A percentile compares a stretch with the other conserved stretches of the same genome.
These are phyloP conservation scores for Centropus unirufus DNA, from an alignment of 2,113 vertebrate species.

Conservation along the genomic window DNA sequence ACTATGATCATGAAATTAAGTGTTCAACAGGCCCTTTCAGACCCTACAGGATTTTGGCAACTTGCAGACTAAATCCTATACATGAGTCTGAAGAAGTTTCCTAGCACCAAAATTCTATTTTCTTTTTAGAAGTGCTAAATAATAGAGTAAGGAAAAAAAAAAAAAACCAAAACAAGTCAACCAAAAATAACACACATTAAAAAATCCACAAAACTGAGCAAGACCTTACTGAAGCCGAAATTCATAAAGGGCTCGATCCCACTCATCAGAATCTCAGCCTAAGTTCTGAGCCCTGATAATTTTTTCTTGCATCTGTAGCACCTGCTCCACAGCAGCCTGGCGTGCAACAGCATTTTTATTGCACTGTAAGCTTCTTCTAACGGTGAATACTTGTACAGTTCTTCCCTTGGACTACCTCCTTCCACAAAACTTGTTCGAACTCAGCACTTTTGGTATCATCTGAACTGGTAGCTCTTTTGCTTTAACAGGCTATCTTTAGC, in stretches of 20 bases:
- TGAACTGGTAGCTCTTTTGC: background rate
- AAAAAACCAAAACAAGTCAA: background rate
- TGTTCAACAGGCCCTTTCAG: background rate
- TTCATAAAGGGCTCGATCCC: background rate
- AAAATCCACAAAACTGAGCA: background rate
- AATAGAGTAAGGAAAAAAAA: background rate
- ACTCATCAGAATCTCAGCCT: background rate
- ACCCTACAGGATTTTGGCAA: background rate
- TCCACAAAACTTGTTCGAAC: background rate
- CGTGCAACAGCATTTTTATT: background rate
- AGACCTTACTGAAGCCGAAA: background rate
- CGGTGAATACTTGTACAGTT: background rate
- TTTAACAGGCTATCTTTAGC: background rate
- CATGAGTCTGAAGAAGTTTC: background rate
- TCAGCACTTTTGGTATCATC: background rate
- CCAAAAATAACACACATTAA: background rate
- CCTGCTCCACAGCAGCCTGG: background rate
- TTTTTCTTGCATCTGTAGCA: background rate
- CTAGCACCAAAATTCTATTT: background rate
- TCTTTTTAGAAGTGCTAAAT: background rate
- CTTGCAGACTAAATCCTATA: background rate
- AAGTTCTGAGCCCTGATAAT: background rate
- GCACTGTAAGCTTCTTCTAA: background rate
- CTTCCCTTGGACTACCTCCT: background rate
- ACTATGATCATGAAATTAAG: background rate